Percentiles rank a stretch among this genome's conserved stretches.
These are phyloP conservation scores for Myoxocephalus aenaeus DNA, from an alignment of 2,797 vertebrate genomes.

Conservation along the genomic window DNA sequence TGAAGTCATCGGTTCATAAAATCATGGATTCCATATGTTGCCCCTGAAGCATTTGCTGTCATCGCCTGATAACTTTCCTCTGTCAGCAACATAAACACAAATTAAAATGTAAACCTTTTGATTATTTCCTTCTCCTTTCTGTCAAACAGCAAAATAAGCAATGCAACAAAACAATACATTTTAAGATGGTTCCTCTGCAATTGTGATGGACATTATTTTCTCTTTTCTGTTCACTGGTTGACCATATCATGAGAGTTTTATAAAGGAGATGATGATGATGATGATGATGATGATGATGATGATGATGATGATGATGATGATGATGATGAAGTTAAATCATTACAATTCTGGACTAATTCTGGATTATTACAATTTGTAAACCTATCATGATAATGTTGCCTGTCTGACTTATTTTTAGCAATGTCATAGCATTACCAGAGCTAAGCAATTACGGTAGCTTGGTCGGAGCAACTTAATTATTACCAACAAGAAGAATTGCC, in stretches of 20 bases:
- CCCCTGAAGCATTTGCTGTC: not conserved
- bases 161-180: not conserved
- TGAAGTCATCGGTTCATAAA: not conserved
- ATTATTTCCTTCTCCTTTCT: not conserved
- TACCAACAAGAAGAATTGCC: not conserved
- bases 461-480: not conserved
- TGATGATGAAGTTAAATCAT: constrained; percentile 1
- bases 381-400: not conserved
- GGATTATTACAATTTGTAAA: not conserved
- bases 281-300: constrained; percentile 6
- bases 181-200: not conserved
- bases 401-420: not conserved
- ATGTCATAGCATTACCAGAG: not conserved
- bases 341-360: not conserved
- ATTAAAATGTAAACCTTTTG: not conserved
- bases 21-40: not conserved
- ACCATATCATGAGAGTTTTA: not conserved
- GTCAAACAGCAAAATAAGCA: constrained; percentile 6
- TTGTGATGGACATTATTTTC: not conserved
- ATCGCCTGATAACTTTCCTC: constrained; percentile 9
- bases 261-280: constrained; percentile 10
- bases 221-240: not conserved
- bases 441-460: constrained; percentile 4
- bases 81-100: not conserved
- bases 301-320: not conserved